A percentile compares a stretch with the other conserved stretches of the same genome.
phyloP scores from a whole-genome alignment of 2,888 invertebrate genomes.

The Agriopis leucophaearia region DNA sequence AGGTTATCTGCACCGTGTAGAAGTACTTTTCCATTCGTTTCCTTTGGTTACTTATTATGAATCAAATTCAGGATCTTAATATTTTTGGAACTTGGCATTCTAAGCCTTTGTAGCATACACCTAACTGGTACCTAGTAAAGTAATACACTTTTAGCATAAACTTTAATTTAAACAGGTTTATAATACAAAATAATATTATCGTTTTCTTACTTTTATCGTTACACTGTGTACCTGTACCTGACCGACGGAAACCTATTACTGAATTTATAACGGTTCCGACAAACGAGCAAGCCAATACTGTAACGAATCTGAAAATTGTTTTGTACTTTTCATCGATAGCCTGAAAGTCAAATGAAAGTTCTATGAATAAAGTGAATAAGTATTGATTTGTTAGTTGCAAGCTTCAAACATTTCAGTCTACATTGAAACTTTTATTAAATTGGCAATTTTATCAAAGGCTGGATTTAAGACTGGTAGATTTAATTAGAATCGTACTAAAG shows the following conservation, averaged over 20 bases:
- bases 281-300: constrained; percentile 33
- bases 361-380: background rate
- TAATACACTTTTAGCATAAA: too few relatives aligned
- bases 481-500: too few relatives aligned
- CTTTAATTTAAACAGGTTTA: too few relatives aligned
- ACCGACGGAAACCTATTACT: constrained; percentile 32
- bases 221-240: constrained; percentile 2
- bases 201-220: background rate
- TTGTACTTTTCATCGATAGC: constrained; percentile 20
- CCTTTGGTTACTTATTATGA: too few relatives aligned
- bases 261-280: constrained; percentile 34
- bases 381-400: constrained; percentile 18
- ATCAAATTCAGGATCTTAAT: too few relatives aligned
- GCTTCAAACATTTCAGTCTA: constrained; percentile 1
- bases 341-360: constrained; percentile 26
- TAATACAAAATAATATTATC: background rate
- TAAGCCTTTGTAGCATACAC: too few relatives aligned
- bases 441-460: background rate
- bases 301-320: constrained; percentile 34
- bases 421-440: constrained; percentile 1
- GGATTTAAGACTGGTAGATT: background rate
- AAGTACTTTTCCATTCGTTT: too few relatives aligned
- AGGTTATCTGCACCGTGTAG: too few relatives aligned
- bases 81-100: too few relatives aligned
- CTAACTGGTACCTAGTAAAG: too few relatives aligned